These are phyloP conservation scores for Drosophila robusta DNA, from an alignment of 2,888 invertebrate species.

Conservation along the genomic window DNA sequence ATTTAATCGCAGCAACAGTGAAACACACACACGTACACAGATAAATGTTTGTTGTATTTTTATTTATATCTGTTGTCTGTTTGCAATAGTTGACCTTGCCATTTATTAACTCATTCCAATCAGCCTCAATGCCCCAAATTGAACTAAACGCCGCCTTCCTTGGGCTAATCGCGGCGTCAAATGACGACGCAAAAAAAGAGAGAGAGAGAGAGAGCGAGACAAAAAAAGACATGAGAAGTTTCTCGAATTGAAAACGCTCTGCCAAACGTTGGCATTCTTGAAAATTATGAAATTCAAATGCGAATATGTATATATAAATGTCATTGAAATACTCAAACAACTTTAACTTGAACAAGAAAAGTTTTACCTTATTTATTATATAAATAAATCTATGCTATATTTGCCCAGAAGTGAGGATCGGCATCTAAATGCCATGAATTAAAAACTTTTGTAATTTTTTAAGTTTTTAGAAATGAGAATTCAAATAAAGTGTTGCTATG, in stretches of 20 bases:
- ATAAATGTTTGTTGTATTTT: conserved; percentile 18
- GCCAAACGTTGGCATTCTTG: neutral
- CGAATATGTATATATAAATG: neutral
- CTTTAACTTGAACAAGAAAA: too few species aligned
- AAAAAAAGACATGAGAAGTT: neutral
- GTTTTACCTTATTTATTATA: too few species aligned
- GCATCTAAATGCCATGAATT: too few species aligned
- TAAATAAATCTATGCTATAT: too few species aligned
- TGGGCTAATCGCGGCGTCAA: conserved; percentile 37
- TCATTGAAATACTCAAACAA: neutral
- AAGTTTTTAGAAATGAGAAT: too few species aligned
- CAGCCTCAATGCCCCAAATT: conserved; percentile 30
- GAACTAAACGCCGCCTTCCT: conserved; percentile 3
- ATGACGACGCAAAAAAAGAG: conserved; percentile 15
- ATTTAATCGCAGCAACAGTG: conserved; percentile 23
- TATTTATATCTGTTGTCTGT: conserved; percentile 17
- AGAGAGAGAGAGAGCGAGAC: too few species aligned
- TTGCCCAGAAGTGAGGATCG: too few species aligned
- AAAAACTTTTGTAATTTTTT: too few species aligned
- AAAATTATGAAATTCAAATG: neutral
- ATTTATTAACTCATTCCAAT: conserved; percentile 32
- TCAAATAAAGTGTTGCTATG: too few species aligned
- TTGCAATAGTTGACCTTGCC: conserved; percentile 37
- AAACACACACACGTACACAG: conserved; percentile 9
- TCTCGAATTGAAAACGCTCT: conserved; percentile 4